Conservation (phyloP, 2,797 vertebrate genomes). For the Cirrhinus molitorella region DNA sequence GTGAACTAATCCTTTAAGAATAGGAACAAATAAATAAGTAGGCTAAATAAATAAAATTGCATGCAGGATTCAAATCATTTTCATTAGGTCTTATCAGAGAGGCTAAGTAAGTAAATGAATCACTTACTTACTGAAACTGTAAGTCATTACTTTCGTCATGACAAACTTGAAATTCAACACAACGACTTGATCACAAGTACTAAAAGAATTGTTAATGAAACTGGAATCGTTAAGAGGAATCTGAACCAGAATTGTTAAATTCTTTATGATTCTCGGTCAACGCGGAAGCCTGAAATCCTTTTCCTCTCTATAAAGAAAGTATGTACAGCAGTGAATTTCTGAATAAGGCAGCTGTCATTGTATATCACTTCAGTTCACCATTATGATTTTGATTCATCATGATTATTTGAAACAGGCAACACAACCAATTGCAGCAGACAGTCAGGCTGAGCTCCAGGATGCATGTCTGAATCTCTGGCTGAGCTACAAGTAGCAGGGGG, state of each 20-base stretch:
- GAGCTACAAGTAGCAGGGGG: slow-evolving; percentile 25
- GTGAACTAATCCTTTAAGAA: too few species aligned
- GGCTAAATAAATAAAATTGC: background rate
- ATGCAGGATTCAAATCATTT: background rate
- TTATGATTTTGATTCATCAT: background rate
- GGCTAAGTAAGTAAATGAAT: background rate
- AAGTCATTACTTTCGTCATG: background rate
- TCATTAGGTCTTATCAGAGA: background rate
- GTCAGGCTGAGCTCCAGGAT: slow-evolving; percentile 9
- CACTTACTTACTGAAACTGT: background rate
- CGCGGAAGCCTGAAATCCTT: background rate
- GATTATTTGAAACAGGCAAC: background rate
- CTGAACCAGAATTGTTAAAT: background rate
- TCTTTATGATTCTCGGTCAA: background rate
- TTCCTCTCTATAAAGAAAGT: background rate
- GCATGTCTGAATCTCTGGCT: slow-evolving; percentile 30
- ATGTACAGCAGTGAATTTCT: background rate
- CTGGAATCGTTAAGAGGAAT: background rate
- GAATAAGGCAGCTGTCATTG: background rate
- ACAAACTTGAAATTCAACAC: slow-evolving; percentile 5
- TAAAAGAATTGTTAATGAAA: background rate
- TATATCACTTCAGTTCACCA: background rate
- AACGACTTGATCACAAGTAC: slow-evolving; percentile 10
- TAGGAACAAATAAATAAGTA: background rate
- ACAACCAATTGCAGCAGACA: background rate